These are phyloP conservation scores for Zosterops lateralis DNA, from an alignment of 2,113 vertebrate species.

Conservation along the genomic window DNA sequence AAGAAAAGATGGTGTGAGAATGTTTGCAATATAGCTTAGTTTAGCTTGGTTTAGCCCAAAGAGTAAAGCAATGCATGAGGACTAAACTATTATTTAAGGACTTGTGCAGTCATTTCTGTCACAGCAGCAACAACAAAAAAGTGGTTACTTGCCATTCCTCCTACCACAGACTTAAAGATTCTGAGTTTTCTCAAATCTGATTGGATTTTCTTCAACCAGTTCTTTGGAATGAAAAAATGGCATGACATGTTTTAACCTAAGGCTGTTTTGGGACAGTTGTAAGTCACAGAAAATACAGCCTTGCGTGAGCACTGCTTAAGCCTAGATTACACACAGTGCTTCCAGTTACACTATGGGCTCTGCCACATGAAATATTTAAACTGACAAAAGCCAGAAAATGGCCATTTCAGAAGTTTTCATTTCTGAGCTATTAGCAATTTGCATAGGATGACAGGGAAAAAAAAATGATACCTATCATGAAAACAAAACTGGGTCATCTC, in stretches of 20 bases:
- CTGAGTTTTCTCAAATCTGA: neutral
- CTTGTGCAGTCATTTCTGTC: neutral
- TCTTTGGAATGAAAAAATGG: neutral
- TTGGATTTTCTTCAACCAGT: slow-evolving; percentile 20
- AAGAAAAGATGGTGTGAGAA: neutral
- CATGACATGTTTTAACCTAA: slow-evolving; percentile 34
- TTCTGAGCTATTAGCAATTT: slow-evolving; percentile 49
- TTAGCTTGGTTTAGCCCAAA: neutral
- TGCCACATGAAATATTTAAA: slow-evolving; percentile 37
- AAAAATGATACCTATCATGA: neutral
- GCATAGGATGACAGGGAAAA: slow-evolving; percentile 42
- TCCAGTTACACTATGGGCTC: neutral
- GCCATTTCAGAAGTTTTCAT: slow-evolving; percentile 32
- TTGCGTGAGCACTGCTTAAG: neutral
- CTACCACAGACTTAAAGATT: neutral
- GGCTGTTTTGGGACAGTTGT: slow-evolving; percentile 34
- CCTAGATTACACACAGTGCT: neutral
- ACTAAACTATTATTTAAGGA: neutral
- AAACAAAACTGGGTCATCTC: slow-evolving; percentile 33
- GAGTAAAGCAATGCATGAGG: neutral
- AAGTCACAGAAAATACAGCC: neutral
- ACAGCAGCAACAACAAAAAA: neutral
- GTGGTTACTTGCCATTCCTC: neutral
- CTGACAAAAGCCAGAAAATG: slow-evolving; percentile 17
- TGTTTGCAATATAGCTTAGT: neutral